A percentile compares a stretch with the other conserved stretches of the same genome.
Evolutionary conservation across 2,113 vertebrate genomes (phyloP).

Genomic region (Cranoglanis bouderius): DNA sequence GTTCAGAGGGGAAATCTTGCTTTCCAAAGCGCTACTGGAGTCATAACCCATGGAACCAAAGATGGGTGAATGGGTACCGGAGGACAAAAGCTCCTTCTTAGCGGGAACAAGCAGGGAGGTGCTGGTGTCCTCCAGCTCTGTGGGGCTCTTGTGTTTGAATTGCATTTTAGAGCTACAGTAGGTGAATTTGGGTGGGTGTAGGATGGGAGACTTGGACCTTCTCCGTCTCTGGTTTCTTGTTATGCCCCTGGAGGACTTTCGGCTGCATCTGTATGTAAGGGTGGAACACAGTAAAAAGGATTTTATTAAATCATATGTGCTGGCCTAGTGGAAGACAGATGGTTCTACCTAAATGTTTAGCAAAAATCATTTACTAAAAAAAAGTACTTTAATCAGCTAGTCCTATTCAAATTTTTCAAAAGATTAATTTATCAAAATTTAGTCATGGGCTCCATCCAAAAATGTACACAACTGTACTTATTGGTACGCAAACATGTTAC

Average conservation of each 20-base stretch:
- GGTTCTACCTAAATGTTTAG: neutral
- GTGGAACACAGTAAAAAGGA: neutral
- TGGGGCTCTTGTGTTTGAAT: conserved; percentile 79
- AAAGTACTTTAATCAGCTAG: too few relatives aligned
- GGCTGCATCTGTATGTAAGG: conserved; percentile 73
- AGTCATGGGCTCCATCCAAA: neutral
- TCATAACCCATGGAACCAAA: conserved; percentile 65
- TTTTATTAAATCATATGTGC: neutral
- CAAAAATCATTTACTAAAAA: neutral
- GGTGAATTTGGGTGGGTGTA: conserved; percentile 92
- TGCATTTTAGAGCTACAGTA: conserved; percentile 82
- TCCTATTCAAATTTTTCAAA: neutral
- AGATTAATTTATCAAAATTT: neutral
- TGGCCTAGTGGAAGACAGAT: neutral
- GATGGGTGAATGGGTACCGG: conserved; percentile 59
- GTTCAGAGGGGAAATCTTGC: conserved; percentile 50
- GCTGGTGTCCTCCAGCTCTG: conserved; percentile 66
- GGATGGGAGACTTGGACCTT: conserved; percentile 93
- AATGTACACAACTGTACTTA: neutral
- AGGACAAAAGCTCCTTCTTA: conserved; percentile 68
- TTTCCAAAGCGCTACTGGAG: conserved; percentile 57
- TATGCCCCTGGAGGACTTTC: conserved; percentile 84
- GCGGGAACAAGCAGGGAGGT: conserved; percentile 57
- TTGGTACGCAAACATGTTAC: neutral
- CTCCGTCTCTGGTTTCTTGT: conserved; percentile 85